These are phyloP conservation scores for Grantiella picta DNA, from an alignment of 2,113 vertebrate species.

Conservation along the genomic window DNA sequence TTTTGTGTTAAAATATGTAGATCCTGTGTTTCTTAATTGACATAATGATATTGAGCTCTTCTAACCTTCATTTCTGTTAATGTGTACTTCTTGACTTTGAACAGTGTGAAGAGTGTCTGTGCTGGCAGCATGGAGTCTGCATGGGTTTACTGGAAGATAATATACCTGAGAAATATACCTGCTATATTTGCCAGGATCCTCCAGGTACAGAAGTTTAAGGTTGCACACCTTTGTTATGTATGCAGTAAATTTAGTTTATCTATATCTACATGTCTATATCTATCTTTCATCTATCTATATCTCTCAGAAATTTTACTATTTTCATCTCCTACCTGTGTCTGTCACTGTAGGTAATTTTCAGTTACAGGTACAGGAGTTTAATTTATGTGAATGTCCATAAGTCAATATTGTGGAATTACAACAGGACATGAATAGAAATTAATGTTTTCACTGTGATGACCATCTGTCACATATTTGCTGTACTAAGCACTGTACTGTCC, in stretches of 20 bases:
- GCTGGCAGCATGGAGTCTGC: conserved; percentile 97
- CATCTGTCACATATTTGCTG: neutral
- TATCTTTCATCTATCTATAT: too few species aligned
- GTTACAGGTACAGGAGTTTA: neutral
- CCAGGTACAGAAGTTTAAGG: conserved; percentile 80
- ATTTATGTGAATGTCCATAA: neutral
- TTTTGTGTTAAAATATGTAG: neutral
- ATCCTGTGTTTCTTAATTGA: neutral
- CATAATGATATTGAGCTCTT: neutral
- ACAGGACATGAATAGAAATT: neutral
- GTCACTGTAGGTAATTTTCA: neutral
- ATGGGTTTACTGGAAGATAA: conserved; percentile 96
- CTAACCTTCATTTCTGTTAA: neutral
- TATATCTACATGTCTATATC: too few species aligned
- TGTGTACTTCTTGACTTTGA: conserved; percentile 26
- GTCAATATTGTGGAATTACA: neutral
- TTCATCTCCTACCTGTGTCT: neutral
- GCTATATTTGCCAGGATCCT: conserved; percentile 92
- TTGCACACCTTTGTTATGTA: conserved; percentile 5
- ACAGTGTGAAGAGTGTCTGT: conserved; percentile 94
- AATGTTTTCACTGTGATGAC: neutral
- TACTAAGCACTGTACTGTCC: neutral
- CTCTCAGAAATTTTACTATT: neutral
- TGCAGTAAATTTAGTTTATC: neutral
- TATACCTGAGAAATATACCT: conserved; percentile 92